phyloP scores from a whole-genome alignment of 1,140 invertebrate genomes.

The Caenorhabditis tropicalis region DNA sequence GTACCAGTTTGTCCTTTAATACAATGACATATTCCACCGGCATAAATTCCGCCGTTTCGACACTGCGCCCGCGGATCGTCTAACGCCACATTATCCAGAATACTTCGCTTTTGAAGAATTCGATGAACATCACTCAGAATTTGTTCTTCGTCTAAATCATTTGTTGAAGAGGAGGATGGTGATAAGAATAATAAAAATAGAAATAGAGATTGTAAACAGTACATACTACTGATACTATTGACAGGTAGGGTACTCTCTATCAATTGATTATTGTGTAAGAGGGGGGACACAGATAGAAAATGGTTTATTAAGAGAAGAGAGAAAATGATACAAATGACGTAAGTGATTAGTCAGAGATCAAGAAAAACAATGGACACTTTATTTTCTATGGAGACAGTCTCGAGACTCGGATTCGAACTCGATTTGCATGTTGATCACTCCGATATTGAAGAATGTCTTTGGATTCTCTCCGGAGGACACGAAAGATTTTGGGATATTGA shows the following conservation, averaged over 20 bases:
- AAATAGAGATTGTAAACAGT: not conserved
- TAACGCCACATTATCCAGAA: slow-evolving; percentile 16
- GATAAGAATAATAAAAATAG: not conserved
- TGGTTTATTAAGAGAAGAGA: not conserved
- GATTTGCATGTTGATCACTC: slow-evolving; percentile 56
- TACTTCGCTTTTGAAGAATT: slow-evolving; percentile 33
- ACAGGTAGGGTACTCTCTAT: not conserved
- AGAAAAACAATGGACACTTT: not conserved
- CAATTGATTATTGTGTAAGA: slow-evolving; percentile 31
- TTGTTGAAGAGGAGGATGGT: too few species aligned
- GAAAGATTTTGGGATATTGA: slow-evolving; percentile 41
- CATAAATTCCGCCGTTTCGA: slow-evolving; percentile 47
- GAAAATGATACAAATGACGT: not conserved
- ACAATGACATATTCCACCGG: slow-evolving; percentile 47
- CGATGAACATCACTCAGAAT: not conserved
- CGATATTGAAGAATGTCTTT: slow-evolving; percentile 53
- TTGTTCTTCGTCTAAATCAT: not conserved
- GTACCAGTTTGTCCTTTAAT: slow-evolving; percentile 45
- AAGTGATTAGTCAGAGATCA: slow-evolving; percentile 31
- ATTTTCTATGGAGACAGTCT: slow-evolving; percentile 54
- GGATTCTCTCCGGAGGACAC: slow-evolving; percentile 51
- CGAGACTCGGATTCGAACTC: slow-evolving; percentile 54
- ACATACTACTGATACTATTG: not conserved
- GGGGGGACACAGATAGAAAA: too few species aligned
- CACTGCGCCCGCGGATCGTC: slow-evolving; percentile 25